Percentiles rank a stretch among this genome's conserved stretches.
Conservation (phyloP, 1,140 invertebrate species). For the Drosophila tropicalis region DNA sequence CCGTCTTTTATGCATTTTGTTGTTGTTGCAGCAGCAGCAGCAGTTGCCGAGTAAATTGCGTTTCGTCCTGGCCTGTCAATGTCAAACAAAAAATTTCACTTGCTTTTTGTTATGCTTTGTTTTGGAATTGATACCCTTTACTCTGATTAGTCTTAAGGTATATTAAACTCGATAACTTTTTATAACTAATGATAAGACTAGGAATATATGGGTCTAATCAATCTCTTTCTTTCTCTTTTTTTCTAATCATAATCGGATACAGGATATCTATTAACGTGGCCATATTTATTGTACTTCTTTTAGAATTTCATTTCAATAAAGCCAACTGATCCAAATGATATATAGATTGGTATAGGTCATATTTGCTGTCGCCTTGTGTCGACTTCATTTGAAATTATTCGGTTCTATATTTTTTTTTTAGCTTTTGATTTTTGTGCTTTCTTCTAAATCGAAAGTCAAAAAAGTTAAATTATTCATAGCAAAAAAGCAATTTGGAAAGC, state of each 20-base stretch:
- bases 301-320: too few species aligned
- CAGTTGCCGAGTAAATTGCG: slow-evolving; percentile 55
- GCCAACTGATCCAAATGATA: too few species aligned
- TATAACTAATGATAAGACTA: too few species aligned
- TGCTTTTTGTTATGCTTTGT: slow-evolving; percentile 17
- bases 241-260: too few species aligned
- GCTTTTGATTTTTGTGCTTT: slow-evolving; percentile 58
- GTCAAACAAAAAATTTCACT: slow-evolving; percentile 67
- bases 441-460: slow-evolving; percentile 77
- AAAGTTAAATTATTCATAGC: slow-evolving; percentile 81
- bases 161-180: neutral
- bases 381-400: neutral
- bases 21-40: neutral
- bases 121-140: neutral
- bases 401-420: slow-evolving; percentile 22
- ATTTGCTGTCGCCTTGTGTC: neutral
- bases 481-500: slow-evolving; percentile 74
- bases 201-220: too few species aligned
- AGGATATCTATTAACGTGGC: too few species aligned
- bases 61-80: slow-evolving; percentile 73
- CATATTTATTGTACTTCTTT: too few species aligned
- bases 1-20: slow-evolving; percentile 18
- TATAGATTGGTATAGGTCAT: neutral
- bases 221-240: too few species aligned
- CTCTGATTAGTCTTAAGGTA: neutral